Percentiles rank a stretch among this genome's conserved stretches.
Conservation (phyloP, 2,797 vertebrate species). For the Phataginus tetradactyla region DNA sequence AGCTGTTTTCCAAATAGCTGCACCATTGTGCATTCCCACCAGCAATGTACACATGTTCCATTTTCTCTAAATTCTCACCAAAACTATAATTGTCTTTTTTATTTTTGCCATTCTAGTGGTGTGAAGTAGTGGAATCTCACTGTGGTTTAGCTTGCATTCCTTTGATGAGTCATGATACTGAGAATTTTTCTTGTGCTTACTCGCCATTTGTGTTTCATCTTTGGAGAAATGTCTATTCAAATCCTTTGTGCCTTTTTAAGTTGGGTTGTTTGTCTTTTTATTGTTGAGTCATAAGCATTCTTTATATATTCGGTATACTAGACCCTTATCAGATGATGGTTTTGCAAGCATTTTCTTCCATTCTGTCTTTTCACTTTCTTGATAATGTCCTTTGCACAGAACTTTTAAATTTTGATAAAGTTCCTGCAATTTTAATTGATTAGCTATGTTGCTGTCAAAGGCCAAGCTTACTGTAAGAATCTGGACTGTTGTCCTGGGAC, state of each 20-base stretch:
- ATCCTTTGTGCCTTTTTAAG: background rate
- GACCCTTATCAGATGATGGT: background rate
- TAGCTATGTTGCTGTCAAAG: background rate
- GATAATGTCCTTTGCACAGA: background rate
- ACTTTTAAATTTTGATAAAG: background rate
- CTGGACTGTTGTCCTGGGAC: background rate
- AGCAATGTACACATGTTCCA: background rate
- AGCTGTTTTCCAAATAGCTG: background rate
- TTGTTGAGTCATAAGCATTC: background rate
- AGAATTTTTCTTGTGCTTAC: background rate
- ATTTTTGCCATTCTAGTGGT: background rate
- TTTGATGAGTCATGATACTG: background rate
- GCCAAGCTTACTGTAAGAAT: background rate
- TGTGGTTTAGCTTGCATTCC: background rate
- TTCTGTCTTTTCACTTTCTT: conserved; percentile 28
- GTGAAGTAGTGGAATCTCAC: background rate
- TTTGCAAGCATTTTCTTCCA: background rate
- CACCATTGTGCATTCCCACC: background rate
- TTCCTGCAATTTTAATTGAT: background rate
- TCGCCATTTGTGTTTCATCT: background rate
- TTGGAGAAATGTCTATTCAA: conserved; percentile 17
- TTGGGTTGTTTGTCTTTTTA: background rate
- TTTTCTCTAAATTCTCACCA: background rate
- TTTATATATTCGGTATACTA: background rate
- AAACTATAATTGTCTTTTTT: background rate